Conservation (phyloP, 2,888 invertebrate species). For the Drosophila picticornis region DNA sequence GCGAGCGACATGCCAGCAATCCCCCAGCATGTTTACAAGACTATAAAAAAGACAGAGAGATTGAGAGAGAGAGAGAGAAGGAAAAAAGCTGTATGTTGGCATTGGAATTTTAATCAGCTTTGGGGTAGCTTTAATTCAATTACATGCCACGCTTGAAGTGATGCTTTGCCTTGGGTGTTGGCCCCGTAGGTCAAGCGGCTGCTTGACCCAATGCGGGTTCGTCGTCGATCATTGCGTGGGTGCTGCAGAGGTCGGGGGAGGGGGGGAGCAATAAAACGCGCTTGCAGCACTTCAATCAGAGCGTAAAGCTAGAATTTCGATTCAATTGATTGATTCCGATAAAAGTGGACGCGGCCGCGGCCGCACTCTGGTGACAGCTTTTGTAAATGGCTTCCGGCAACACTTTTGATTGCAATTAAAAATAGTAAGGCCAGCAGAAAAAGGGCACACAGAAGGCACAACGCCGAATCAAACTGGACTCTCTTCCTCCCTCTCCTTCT, state of each 20-base stretch:
- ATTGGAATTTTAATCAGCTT: conserved; percentile 79
- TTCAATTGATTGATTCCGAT: conserved; percentile 74
- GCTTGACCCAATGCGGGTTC: conserved; percentile 57
- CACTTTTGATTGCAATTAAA: conserved; percentile 80
- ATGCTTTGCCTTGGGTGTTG: conserved; percentile 34
- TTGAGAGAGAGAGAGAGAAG: neutral
- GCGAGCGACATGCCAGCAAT: conserved; percentile 62
- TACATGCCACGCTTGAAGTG: conserved; percentile 76
- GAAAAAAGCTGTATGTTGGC: conserved; percentile 19
- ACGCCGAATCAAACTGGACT: conserved; percentile 14
- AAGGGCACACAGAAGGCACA: conserved; percentile 58
- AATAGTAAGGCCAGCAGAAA: conserved; percentile 65
- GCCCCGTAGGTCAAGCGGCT: conserved; percentile 48
- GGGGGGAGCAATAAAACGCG: neutral
- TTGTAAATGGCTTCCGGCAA: conserved; percentile 81
- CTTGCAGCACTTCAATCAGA: conserved; percentile 63
- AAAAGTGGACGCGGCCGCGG: conserved; percentile 57
- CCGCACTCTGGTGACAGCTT: conserved; percentile 70
- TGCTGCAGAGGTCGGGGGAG: neutral
- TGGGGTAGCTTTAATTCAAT: conserved; percentile 72
- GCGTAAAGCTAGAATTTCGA: conserved; percentile 59
- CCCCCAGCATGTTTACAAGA: conserved; percentile 54
- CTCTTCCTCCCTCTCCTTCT: neutral
- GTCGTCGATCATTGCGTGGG: conserved; percentile 36
- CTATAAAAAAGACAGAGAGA: conserved; percentile 8